Base-by-base conservation (phyloP, 2,797 vertebrate genomes). In the Leuciscus waleckii region DNA sequence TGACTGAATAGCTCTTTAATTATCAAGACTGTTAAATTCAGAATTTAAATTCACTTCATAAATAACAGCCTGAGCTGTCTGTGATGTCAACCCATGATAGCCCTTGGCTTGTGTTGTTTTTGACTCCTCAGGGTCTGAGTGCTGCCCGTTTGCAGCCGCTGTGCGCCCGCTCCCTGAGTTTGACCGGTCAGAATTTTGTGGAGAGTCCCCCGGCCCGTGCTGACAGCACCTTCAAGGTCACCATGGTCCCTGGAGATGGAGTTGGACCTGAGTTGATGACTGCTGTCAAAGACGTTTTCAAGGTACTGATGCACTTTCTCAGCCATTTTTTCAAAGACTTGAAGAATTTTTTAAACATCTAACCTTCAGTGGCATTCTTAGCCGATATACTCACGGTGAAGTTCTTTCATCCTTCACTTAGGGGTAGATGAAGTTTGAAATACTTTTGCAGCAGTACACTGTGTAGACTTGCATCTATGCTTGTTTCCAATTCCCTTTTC, bases 261-360 rank as follows among this genome's bases (percentile, higher is more conserved):
- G 97, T 98, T 63, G 97, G 97, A 56, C 97, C 97, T 0, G 97
- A 98, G 89, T 94, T 98, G 67, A 98, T 98, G 97, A 96, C 96
- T 23, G 96, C 97, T 0, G 97, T 98, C 88, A 98, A 97, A 90
- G 97, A 98, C 0, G 96, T 98, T 65, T 98, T 98, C 91, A 98
- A 97, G 96, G 97, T 97, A 58, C 26, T 75, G 39, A 37, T 83
- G 7, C 13, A 17, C 37, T 17, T 39, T 65, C 5, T 63, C 4
- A 19, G n/a, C 23, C 3, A 69, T 37, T 13, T 56, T 7, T 35
- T 23, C 23, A n/a, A 26, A 61, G 58, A 13, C 58, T 61, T 61
- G 51, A 54, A 7, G 8, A 49, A 16, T 6, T 1, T 17, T 54
- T 54, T 51, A 13, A 51, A 75, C 51, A 2, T 51, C 2, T 35